Evolutionary conservation across 2,797 vertebrate genomes (phyloP), one percentile per base, ranked within the genome.

Genomic region (Takifugu rubripes): DNA sequence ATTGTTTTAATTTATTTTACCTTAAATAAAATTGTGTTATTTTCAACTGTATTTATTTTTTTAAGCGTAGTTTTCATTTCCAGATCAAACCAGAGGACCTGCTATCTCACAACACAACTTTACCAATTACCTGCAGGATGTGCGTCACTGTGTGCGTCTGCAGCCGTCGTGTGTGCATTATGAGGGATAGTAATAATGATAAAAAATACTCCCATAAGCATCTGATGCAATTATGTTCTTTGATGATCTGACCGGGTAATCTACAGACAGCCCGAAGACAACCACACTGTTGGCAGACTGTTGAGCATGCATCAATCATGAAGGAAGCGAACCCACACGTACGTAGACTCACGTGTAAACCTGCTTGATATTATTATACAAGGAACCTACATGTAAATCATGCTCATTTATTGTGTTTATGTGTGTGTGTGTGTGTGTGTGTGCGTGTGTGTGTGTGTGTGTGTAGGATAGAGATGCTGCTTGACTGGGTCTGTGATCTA

Each of bases 171-270:
- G 49, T 42, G 56, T 66, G 64, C 55, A 62, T 75, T 83, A 82
- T 77, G 67, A 77, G 64, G 69, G 77, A 82, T 79, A 82, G 82
- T 83, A 81, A 40, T 40, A 40, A 40, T 10, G 3, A 40, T 14
- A 81, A 79, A 72, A 87, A 89, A 84, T 76, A 84, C 82, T 87
- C 79, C 77, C 85, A 89, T 84, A 87, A 85, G 83, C 75, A 84
- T 79, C 68, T 75, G 83, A 86, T 87, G 78, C 77, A 85, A 85
- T 84, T 85, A 80, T 75, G 70, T 5, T 70, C 73, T 66, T 79
- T 77, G 76, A 89, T 89, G 83, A 87, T 85, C 77, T 82, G 78
- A 89, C 86, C 82, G 81, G 74, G 77, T 86, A 84, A 90, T 86
- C 79, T 80, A 75, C 75, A 81, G 70, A 58, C 72, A 45, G 70